These are phyloP conservation scores for Lonchura striata DNA, from an alignment of 2,113 vertebrate genomes.

Conservation along the genomic window DNA sequence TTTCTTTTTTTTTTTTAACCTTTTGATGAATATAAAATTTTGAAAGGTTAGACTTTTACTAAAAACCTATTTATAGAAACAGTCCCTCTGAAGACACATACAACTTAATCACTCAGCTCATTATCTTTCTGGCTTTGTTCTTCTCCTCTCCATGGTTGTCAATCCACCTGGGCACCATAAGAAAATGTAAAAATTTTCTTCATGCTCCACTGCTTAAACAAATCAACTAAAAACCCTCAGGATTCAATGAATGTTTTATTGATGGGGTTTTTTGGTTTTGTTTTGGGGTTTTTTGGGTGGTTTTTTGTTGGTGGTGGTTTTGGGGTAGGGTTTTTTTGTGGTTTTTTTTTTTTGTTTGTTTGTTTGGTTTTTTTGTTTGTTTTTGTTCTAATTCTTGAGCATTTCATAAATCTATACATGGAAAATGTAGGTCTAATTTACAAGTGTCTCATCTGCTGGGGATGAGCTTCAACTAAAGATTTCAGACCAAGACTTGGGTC, in stretches of 20 bases:
- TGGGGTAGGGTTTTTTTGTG: neutral
- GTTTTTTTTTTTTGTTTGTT: neutral
- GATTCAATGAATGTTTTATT: neutral
- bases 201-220: neutral
- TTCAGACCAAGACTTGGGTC: neutral
- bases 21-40: neutral
- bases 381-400: neutral
- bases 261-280: neutral
- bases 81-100: neutral
- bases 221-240: rapidly evolving
- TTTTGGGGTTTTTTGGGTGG: too few species aligned
- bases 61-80: neutral
- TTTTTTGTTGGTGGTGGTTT: neutral
- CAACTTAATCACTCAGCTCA: neutral
- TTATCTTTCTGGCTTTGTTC: neutral
- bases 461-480: neutral
- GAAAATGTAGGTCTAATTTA: neutral
- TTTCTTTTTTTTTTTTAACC: neutral
- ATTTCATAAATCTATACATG: neutral
- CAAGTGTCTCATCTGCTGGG: neutral
- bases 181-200: neutral
- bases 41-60: neutral
- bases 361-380: too few species aligned
- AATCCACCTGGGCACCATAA: neutral
- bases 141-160: neutral